Evolutionary conservation across 2,113 vertebrate genomes (phyloP).

Genomic region (Synchiropus splendidus): DNA sequence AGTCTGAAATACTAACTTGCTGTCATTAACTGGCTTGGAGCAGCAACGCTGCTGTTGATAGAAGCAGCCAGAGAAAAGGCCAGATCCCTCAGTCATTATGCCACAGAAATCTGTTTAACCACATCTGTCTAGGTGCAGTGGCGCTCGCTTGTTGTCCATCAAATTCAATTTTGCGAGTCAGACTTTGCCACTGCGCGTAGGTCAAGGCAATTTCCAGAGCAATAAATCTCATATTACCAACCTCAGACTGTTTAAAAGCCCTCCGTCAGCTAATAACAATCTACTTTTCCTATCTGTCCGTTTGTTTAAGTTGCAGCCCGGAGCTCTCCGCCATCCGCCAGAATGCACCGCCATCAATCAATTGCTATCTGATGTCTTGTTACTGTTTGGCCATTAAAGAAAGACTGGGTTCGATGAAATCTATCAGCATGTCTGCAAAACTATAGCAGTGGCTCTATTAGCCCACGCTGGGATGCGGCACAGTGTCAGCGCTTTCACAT

Average conservation of each 20-base stretch:
- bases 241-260: conserved; percentile 47
- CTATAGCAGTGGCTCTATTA: conserved; percentile 16
- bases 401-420: conserved; percentile 42
- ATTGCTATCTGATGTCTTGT: conserved; percentile 40
- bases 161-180: conserved; percentile 62
- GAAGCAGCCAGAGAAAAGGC: conserved; percentile 28
- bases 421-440: conserved; percentile 42
- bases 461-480: conserved; percentile 7
- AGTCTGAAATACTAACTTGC: conserved; percentile 6
- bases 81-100: conserved; percentile 47
- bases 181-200: conserved; percentile 36
- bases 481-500: conserved; percentile 43
- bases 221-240: conserved; percentile 62
- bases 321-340: conserved; percentile 7
- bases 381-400: conserved; percentile 44
- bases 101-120: conserved; percentile 52
- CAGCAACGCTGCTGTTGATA: conserved; percentile 22
- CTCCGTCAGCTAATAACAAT: conserved; percentile 50
- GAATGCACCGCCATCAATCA: conserved; percentile 41
- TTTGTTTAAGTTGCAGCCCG: conserved; percentile 34
- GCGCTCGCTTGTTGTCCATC: conserved; percentile 54
- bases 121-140: conserved; percentile 34
- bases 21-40: conserved; percentile 27
- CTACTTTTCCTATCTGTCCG: conserved; percentile 30
- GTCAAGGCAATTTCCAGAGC: conserved; percentile 55